Evolutionary conservation across 2,888 invertebrate species (phyloP).

Genomic region (Desoria tigrina): DNA sequence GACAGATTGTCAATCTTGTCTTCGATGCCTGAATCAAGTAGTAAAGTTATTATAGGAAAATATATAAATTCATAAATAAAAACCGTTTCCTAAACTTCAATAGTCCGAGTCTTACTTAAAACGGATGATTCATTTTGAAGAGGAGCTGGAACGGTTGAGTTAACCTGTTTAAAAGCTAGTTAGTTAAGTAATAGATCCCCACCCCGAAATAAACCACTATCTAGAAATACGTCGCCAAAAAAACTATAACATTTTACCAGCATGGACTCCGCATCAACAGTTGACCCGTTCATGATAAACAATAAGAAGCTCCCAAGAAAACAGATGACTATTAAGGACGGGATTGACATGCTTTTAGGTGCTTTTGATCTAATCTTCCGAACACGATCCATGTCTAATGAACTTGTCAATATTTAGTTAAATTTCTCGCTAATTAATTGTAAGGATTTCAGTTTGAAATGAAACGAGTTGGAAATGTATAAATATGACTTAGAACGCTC

Average conservation of each 20-base stretch:
- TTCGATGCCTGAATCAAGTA: conserved; percentile 12
- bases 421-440: too few relatives aligned
- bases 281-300: background rate
- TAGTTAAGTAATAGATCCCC: background rate
- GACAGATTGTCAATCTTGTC: background rate
- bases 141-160: background rate
- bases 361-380: too few relatives aligned
- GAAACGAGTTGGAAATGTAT: too few relatives aligned
- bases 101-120: background rate
- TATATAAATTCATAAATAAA: too few relatives aligned
- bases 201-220: background rate
- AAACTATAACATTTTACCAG: background rate
- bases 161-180: background rate
- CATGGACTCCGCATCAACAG: background rate
- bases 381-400: too few relatives aligned
- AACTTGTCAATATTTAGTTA: too few relatives aligned
- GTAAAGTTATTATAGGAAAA: too few relatives aligned
- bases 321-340: too few relatives aligned
- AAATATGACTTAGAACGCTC: too few relatives aligned
- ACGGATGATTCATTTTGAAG: background rate
- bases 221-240: background rate
- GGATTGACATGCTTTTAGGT: too few relatives aligned
- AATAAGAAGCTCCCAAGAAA: too few relatives aligned
- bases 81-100: background rate
- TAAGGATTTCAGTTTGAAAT: too few relatives aligned